Evolutionary conservation across 2,113 vertebrate species (phyloP), one percentile per base, ranked within the genome.

Genomic region (Pteropus alecto): DNA sequence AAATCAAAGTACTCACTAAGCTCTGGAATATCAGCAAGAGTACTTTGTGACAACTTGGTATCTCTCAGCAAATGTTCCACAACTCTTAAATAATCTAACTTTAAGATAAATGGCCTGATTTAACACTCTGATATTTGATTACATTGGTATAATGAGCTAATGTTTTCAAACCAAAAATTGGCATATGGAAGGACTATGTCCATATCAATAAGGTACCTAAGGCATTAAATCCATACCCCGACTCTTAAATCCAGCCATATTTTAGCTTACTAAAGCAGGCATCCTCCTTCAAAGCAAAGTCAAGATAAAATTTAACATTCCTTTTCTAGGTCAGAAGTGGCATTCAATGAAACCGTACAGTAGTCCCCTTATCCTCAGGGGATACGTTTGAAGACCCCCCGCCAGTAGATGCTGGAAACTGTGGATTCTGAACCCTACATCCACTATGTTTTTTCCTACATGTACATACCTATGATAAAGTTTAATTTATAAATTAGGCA

Each of bases 21-120:
- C 21, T 56, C n/a, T 46, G 4, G 16, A 92, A 14, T 60, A 90
- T 79, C 60, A 35, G 38, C 61, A 19, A 83, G 43, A 87, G 48
- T 68, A 26, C 30, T 61, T 63, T 70, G 33, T 33, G 73, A 24
- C 46, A 96, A 94, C 88, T 12, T 46, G 16, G 48, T 51, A 30
- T 63, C 51, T 94, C 74, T 51, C 43, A 90, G 28, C 54, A 85
- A 78, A 93, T 16, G 13, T 60, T 92, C 77, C 56, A 84, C 71
- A 95, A 67, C 77, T 87, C 70, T 83, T 58, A 7, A 90, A 87
- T 87, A 87, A 95, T 65, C 11, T 87, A 93, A 77, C 24, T 78
- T 15, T 41, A 84, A 73, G 26, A 94, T 26, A 81, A 88, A 87
- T 38, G 56, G 61, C 28, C 87, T 78, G 70, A 87, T 77, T 58